Percentiles rank a stretch among this genome's conserved stretches.
These are phyloP conservation scores for Pygoscelis antarcticus DNA, from an alignment of 2,113 vertebrate species.

Conservation along the genomic window DNA sequence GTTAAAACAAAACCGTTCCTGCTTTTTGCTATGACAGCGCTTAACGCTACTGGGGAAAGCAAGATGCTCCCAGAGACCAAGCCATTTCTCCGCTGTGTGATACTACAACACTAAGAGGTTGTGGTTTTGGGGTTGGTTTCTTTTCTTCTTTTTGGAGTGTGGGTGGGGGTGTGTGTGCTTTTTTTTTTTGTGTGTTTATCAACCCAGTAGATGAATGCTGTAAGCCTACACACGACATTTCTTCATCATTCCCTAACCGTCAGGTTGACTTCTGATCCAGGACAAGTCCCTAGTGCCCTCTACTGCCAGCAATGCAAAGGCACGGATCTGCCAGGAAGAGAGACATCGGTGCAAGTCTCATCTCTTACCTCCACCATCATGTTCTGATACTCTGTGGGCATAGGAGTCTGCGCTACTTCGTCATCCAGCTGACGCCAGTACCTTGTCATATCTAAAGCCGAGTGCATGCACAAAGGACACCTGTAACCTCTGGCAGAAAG, in stretches of 20 bases:
- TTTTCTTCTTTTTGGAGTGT: background rate
- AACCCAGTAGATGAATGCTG: background rate
- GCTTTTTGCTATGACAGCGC: background rate
- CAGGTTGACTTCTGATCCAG: background rate
- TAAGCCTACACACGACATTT: background rate
- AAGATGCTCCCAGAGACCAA: background rate
- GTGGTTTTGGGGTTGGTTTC: background rate
- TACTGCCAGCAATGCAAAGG: background rate
- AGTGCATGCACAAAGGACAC: conserved; percentile 94
- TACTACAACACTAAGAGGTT: too few species aligned
- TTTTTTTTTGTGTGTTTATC: background rate
- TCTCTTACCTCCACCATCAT: conserved; percentile 85
- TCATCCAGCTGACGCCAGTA: conserved; percentile 88
- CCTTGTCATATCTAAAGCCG: conserved; percentile 83
- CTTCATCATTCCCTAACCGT: background rate
- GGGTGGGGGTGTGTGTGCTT: too few species aligned
- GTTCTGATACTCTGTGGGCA: conserved; percentile 90
- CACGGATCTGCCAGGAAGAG: background rate
- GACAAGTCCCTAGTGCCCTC: background rate
- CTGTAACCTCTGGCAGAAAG: conserved; percentile 82
- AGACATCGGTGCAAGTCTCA: accelerated
- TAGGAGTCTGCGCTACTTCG: conserved; percentile 87
- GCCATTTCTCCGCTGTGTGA: background rate
- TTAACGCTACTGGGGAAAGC: background rate
- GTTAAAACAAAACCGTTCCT: background rate